A percentile compares a stretch with the other conserved stretches of the same genome.
phyloP scores from a whole-genome alignment of 2,888 invertebrate species.

The Lycaena phlaeas region DNA sequence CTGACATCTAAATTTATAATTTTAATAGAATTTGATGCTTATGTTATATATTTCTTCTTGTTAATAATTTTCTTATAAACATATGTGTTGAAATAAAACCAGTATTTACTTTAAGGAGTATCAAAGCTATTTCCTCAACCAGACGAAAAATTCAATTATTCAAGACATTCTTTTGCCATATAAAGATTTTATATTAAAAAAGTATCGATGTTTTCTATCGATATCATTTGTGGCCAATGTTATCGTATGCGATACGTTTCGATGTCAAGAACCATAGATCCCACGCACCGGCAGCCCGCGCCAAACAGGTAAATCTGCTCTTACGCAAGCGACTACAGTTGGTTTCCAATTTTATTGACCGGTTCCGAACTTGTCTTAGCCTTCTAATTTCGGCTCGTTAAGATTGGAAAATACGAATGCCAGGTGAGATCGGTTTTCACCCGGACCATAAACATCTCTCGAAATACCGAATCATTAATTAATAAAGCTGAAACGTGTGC shows the following conservation, averaged over 20 bases:
- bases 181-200: too few species aligned
- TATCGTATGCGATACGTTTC: constrained; percentile 18
- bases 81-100: too few species aligned
- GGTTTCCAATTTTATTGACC: constrained; percentile 74
- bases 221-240: neutral
- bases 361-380: constrained; percentile 67
- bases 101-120: too few species aligned
- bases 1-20: too few species aligned
- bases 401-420: constrained; percentile 64
- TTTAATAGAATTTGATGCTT: too few species aligned
- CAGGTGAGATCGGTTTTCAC: constrained; percentile 30
- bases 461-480: constrained; percentile 22
- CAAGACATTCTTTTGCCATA: too few species aligned
- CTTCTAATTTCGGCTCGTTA: constrained; percentile 72
- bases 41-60: too few species aligned
- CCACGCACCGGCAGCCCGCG: constrained; percentile 49
- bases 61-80: too few species aligned
- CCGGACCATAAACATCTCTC: constrained; percentile 23
- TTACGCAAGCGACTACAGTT: constrained; percentile 70
- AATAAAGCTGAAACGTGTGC: constrained; percentile 20
- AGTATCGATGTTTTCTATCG: constrained; percentile 2
- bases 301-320: constrained; percentile 59
- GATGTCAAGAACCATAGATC: constrained; percentile 40
- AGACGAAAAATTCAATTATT: too few species aligned
- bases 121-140: too few species aligned